These are phyloP conservation scores for Pantala flavescens DNA, from an alignment of 1,140 invertebrate genomes.

Conservation along the genomic window DNA sequence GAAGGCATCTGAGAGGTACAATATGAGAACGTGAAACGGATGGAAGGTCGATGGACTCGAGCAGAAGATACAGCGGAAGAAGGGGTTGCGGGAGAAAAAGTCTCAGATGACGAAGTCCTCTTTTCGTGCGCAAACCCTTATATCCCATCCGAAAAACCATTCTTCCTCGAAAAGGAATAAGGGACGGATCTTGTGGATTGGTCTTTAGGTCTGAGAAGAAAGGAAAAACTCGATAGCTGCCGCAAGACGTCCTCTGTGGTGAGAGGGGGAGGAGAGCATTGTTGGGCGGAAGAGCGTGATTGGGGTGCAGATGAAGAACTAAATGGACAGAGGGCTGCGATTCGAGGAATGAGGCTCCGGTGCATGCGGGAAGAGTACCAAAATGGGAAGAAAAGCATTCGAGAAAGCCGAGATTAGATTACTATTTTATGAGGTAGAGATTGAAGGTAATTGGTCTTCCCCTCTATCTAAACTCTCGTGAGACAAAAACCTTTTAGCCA, in stretches of 20 bases:
- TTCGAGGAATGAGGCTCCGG: background rate
- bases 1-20: no score
- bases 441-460: no score
- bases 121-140: background rate
- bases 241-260: background rate
- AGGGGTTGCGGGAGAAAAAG: background rate
- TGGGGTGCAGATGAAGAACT: background rate
- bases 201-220: background rate
- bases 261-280: background rate
- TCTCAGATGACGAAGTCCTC: background rate
- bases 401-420: no score
- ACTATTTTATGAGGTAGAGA: no score
- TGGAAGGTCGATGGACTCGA: no score
- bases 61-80: background rate
- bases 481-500: no score
- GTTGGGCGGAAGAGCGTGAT: background rate
- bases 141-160: background rate
- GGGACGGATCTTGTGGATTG: background rate
- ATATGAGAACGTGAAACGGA: no score
- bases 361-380: background rate
- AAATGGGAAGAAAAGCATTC: background rate
- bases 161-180: background rate
- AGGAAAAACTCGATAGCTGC: background rate
- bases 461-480: no score
- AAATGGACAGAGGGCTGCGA: background rate